phyloP scores from a whole-genome alignment of 2,797 vertebrate genomes.

The Gastrophryne carolinensis region DNA sequence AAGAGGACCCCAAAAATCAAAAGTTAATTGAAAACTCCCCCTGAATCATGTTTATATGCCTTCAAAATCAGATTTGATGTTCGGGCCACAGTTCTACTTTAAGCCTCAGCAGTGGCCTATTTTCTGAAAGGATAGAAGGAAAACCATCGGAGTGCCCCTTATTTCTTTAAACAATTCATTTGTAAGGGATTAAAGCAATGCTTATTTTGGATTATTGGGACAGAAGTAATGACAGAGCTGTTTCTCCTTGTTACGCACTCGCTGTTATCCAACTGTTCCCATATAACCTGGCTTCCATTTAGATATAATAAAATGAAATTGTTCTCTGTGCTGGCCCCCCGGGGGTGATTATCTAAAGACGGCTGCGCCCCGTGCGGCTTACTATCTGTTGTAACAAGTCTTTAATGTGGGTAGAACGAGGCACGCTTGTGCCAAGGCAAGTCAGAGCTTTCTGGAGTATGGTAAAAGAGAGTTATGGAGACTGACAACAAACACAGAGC shows the following conservation, averaged over 20 bases:
- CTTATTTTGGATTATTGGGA: not conserved
- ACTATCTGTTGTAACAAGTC: constrained; percentile 40
- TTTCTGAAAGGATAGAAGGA: too few relatives aligned
- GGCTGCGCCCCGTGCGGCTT: constrained; percentile 34
- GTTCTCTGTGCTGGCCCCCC: constrained; percentile 12
- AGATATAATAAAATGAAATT: constrained; percentile 41
- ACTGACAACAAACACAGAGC: constrained; percentile 12
- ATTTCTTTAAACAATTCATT: not conserved
- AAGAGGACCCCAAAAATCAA: too few relatives aligned
- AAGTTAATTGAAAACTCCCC: too few relatives aligned
- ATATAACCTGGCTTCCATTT: constrained; percentile 39
- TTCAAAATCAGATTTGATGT: too few relatives aligned
- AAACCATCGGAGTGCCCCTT: too few relatives aligned
- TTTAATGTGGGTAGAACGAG: constrained; percentile 36
- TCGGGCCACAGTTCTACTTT: too few relatives aligned
- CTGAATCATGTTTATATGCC: too few relatives aligned
- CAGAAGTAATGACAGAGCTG: constrained; percentile 5
- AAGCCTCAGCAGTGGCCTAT: too few relatives aligned
- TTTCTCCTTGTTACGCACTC: constrained; percentile 9
- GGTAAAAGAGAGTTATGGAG: constrained; percentile 19
- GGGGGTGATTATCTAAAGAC: constrained; percentile 44
- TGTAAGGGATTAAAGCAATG: not conserved
- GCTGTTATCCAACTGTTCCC: constrained; percentile 20
- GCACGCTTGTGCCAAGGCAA: constrained; percentile 11
- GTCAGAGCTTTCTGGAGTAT: not conserved